Conservation (phyloP, 2,888 invertebrate genomes). For the Lacanobia wlatinum region DNA sequence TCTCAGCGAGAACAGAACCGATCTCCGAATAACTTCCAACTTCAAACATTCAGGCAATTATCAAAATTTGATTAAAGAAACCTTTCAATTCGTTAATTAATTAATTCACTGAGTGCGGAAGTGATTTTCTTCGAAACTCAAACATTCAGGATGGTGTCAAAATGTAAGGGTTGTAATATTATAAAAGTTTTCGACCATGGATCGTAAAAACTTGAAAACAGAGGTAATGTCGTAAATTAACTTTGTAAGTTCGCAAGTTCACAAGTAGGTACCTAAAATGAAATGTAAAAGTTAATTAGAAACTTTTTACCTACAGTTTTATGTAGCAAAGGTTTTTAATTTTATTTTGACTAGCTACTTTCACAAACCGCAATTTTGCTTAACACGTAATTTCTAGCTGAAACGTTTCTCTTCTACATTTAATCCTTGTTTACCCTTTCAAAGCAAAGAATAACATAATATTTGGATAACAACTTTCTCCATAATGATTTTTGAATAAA, state of each 20-base stretch:
- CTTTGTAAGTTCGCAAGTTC: conserved; percentile 19
- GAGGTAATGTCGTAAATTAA: conserved; percentile 9
- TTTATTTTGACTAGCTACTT: not conserved
- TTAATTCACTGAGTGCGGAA: conserved; percentile 45
- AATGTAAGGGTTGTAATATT: conserved; percentile 30
- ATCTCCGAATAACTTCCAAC: conserved; percentile 3
- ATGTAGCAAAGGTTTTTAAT: conserved; percentile 5
- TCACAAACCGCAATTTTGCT: not conserved
- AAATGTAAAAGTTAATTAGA: conserved; percentile 28
- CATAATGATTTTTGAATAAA: too few relatives aligned
- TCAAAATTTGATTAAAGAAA: conserved; percentile 27
- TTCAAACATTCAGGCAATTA: conserved; percentile 35
- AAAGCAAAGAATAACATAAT: not conserved
- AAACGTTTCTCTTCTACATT: not conserved
- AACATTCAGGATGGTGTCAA: conserved; percentile 29
- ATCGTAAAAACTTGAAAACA: conserved; percentile 22
- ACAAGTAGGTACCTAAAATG: conserved; percentile 12
- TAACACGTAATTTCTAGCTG: not conserved
- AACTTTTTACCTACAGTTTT: conserved; percentile 6
- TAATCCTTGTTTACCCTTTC: not conserved
- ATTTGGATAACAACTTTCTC: not conserved
- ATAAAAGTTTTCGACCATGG: conserved; percentile 34
- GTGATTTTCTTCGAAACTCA: conserved; percentile 28
- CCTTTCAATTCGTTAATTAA: conserved; percentile 43
- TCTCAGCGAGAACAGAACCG: not conserved